A percentile compares a stretch with the other conserved stretches of the same genome.
phyloP scores from a whole-genome alignment of 2,888 invertebrate species.

The Andrena bicolor region DNA sequence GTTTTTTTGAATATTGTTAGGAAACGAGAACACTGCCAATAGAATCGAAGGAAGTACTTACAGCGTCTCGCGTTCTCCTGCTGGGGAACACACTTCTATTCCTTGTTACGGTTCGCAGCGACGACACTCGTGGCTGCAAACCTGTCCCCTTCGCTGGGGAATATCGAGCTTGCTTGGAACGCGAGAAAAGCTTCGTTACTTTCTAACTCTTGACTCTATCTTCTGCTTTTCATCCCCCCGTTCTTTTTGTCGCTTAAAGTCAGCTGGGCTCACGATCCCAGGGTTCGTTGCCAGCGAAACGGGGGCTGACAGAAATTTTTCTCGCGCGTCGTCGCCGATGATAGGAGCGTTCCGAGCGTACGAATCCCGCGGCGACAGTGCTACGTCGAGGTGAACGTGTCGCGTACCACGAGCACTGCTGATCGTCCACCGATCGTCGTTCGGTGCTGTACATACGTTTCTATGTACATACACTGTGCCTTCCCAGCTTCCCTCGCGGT shows the following conservation, averaged over 20 bases:
- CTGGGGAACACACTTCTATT: constrained; percentile 9
- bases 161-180: neutral
- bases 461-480: constrained; percentile 77
- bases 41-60: constrained; percentile 49
- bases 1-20: constrained; percentile 28
- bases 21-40: constrained; percentile 54
- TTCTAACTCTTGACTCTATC: neutral
- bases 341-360: constrained; percentile 9
- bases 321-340: neutral
- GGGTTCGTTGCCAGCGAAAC: too few species aligned
- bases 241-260: neutral
- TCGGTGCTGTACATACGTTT: constrained; percentile 69
- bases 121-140: too few species aligned
- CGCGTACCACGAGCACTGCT: constrained; percentile 61
- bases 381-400: constrained; percentile 35
- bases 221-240: neutral
- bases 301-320: neutral
- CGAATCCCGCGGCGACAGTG: neutral
- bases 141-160: neutral
- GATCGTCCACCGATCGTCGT: constrained; percentile 64
- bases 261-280: neutral
- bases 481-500: constrained; percentile 77
- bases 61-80: constrained; percentile 16
- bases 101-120: too few species aligned
- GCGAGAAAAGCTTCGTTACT: constrained; percentile 23